Evolutionary conservation across 1,140 invertebrate species (phyloP), one percentile per base, ranked within the genome.

Genomic region (Ectropis grisescens): DNA sequence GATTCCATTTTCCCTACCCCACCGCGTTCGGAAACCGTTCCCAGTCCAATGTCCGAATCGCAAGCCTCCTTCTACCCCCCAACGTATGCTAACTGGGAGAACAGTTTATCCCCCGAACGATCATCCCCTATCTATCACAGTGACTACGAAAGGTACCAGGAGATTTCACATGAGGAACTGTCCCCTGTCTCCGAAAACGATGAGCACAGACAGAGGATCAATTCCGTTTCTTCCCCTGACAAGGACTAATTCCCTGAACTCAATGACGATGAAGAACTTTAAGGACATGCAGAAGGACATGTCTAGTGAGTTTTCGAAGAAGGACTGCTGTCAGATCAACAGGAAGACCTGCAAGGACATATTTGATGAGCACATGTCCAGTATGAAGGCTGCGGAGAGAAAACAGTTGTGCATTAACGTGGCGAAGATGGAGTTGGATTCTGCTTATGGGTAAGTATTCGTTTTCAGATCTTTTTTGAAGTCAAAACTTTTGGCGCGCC

Each of bases 271-370:
- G 51, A 71, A 69, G 15, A 50, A 68, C 5, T 75, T 60, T 22
- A 79, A 72, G n/a, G 68, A 75, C 27, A 14, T 67, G 13, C 70
- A 75, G 31, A 79, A 67, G 22, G 58, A 69, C 14, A 46, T 79
- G 2, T 44, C 43, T 0, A 33, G 33, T 2, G 42, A 41, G 1
- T 75, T 67, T 33, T 51, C 59, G 0, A 71, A 71, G 44, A 59
- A 43, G 37, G 47, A 69, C 2, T 79, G 74, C 34, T 79, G 74
- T 14, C 47, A 62, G 12, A 28, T 42, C 0, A 64, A 45, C 1
- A 44, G 53, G 29, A 60, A 45, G 15, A 22, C 41, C 1, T 79
- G 68, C 24, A 64, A 56, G 23, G 54, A 62, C 5, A 37, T 75
- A 1, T 54, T 79, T 9, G 41, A 61, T 6, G 66, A 65, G 8